These are phyloP conservation scores for Jordanella pulchra DNA, from an alignment of 2,797 vertebrate species.

Conservation along the genomic window DNA sequence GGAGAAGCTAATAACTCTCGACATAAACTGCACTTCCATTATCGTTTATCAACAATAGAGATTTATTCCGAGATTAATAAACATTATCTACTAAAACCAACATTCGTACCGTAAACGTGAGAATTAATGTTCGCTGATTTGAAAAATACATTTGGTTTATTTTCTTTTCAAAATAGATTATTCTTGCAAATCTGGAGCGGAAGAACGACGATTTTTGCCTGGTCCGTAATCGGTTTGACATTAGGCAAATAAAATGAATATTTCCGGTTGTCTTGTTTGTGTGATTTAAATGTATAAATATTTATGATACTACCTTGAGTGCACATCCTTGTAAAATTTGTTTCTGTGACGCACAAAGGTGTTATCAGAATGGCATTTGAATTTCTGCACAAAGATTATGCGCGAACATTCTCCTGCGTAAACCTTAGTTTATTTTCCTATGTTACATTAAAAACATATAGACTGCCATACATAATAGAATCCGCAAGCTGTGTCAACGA, in stretches of 20 bases:
- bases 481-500: neutral
- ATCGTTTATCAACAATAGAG: neutral
- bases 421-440: neutral
- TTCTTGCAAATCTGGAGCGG: neutral
- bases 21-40: slow-evolving; percentile 19
- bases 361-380: neutral
- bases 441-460: neutral
- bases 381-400: neutral
- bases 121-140: neutral
- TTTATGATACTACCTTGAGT: neutral
- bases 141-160: neutral
- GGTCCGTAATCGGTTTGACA: slow-evolving; percentile 27
- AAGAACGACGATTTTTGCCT: slow-evolving; percentile 2
- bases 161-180: slow-evolving; percentile 10
- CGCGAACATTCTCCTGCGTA: neutral
- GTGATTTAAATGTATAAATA: neutral
- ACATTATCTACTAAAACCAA: neutral
- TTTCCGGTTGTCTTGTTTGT: neutral
- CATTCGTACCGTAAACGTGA: neutral
- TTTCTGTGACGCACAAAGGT: neutral
- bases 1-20: slow-evolving; percentile 46
- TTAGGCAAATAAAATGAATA: neutral
- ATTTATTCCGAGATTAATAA: neutral
- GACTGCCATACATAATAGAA: slow-evolving; percentile 4
- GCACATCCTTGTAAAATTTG: neutral